These are phyloP conservation scores for Trichonephila clavata DNA, from an alignment of 1,140 invertebrate genomes.

Conservation along the genomic window DNA sequence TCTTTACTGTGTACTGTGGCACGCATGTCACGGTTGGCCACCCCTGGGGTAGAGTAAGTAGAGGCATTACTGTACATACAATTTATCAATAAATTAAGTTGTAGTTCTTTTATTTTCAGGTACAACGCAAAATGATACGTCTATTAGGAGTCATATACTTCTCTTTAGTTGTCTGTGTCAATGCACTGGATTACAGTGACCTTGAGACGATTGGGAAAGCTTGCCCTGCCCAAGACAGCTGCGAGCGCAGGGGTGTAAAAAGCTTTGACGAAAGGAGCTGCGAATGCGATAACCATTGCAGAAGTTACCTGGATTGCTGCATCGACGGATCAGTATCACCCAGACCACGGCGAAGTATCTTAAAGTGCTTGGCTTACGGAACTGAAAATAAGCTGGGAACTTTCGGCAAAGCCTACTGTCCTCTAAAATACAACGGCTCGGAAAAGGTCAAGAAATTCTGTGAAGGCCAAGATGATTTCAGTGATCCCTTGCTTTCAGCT, in stretches of 20 bases:
- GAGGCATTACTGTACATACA: too few species aligned
- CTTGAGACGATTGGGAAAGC: too few species aligned
- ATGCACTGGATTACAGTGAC: too few species aligned
- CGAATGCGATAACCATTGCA: conserved; percentile 36
- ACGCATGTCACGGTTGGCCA: too few species aligned
- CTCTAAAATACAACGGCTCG: neutral
- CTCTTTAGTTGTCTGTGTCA: too few species aligned
- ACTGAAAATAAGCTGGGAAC: neutral
- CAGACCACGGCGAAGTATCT: too few species aligned
- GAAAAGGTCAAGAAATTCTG: neutral
- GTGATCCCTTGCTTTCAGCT: conserved; percentile 81
- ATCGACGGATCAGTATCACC: neutral
- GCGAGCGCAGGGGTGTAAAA: neutral
- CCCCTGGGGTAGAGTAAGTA: too few species aligned
- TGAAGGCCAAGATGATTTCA: neutral
- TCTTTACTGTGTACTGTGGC: too few species aligned
- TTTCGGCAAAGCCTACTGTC: neutral
- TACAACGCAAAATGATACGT: too few species aligned
- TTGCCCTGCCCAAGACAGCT: conserved; percentile 12
- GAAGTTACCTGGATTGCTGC: conserved; percentile 45
- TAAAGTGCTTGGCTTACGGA: conserved; percentile 13
- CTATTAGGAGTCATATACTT: too few species aligned
- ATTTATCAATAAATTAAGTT: too few species aligned
- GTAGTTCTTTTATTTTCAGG: too few species aligned
- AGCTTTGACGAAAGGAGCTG: conserved; percentile 49